A percentile compares a stretch with the other conserved stretches of the same genome.
phyloP scores from a whole-genome alignment of 1,140 invertebrate genomes.

The Apis dorsata region DNA sequence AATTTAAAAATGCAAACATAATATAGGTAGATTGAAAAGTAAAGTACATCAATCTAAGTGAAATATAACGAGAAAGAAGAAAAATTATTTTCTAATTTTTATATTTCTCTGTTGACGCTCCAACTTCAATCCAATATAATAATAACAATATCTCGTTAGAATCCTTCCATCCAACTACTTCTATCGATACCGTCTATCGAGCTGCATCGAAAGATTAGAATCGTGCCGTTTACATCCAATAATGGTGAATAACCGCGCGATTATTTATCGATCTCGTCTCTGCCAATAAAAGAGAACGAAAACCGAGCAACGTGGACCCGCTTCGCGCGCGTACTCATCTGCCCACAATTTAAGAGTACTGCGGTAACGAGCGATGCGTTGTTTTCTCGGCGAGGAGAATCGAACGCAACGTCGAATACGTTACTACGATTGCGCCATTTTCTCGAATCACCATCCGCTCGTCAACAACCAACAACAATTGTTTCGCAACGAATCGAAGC shows the following conservation, averaged over 20 bases:
- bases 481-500: not conserved
- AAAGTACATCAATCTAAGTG: no score
- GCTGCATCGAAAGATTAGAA: conserved; percentile 36
- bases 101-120: no score
- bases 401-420: not conserved
- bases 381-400: conserved; percentile 15
- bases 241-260: conserved; percentile 15
- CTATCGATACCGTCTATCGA: conserved; percentile 24
- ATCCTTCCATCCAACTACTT: conserved; percentile 30
- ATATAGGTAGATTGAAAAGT: no score
- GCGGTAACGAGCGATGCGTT: conserved; percentile 34
- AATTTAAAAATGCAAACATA: no score
- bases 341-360: not conserved
- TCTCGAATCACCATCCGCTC: not conserved
- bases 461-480: no score
- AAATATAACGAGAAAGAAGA: no score
- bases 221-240: not conserved
- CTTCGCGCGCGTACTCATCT: conserved; percentile 27
- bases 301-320: conserved; percentile 10
- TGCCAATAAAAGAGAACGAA: not conserved
- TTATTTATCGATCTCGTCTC: conserved; percentile 18
- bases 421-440: not conserved
- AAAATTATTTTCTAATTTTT: no score
- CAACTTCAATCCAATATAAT: no score
- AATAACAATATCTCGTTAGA: not conserved